phyloP scores from a whole-genome alignment of 2,888 invertebrate species.

The Cataglyphis cursor region DNA sequence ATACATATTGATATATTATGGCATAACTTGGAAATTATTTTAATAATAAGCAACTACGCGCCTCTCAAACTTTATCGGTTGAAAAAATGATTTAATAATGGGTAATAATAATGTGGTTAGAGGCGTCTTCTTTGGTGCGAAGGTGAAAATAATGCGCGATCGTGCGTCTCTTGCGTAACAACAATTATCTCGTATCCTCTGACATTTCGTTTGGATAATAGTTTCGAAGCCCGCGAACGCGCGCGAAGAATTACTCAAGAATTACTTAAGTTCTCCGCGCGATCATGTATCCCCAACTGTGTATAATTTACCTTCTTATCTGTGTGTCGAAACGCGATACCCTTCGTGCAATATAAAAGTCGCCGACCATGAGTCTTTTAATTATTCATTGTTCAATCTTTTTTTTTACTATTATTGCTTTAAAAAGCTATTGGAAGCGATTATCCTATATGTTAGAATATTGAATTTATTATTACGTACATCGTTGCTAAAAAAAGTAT shows the following conservation, averaged over 20 bases:
- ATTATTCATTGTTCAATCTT: slow-evolving; percentile 27
- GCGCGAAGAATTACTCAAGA: slow-evolving; percentile 54
- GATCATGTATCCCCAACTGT: slow-evolving; percentile 42
- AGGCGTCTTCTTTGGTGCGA: slow-evolving; percentile 43
- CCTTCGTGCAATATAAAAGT: slow-evolving; percentile 16
- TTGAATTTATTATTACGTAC: not conserved
- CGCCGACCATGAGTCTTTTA: slow-evolving; percentile 14
- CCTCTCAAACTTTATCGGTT: slow-evolving; percentile 32
- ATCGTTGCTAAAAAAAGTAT: not conserved
- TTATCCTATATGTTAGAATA: not conserved
- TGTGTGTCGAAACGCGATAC: slow-evolving; percentile 36
- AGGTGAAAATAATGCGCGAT: slow-evolving; percentile 44
- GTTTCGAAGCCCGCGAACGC: slow-evolving; percentile 48
- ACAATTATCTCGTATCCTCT: slow-evolving; percentile 63
- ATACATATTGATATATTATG: slow-evolving; percentile 19
- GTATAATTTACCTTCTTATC: slow-evolving; percentile 21
- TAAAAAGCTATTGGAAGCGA: slow-evolving; percentile 29
- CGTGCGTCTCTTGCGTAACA: slow-evolving; percentile 59
- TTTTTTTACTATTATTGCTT: not conserved
- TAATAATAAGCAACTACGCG: slow-evolving; percentile 40
- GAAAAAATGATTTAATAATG: slow-evolving; percentile 52
- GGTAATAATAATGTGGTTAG: slow-evolving; percentile 39
- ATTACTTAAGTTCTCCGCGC: slow-evolving; percentile 43
- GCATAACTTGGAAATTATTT: slow-evolving; percentile 35
- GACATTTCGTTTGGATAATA: slow-evolving; percentile 75